Base-by-base conservation (phyloP, 2,797 vertebrate genomes). In the Sorex maritimensis region DNA sequence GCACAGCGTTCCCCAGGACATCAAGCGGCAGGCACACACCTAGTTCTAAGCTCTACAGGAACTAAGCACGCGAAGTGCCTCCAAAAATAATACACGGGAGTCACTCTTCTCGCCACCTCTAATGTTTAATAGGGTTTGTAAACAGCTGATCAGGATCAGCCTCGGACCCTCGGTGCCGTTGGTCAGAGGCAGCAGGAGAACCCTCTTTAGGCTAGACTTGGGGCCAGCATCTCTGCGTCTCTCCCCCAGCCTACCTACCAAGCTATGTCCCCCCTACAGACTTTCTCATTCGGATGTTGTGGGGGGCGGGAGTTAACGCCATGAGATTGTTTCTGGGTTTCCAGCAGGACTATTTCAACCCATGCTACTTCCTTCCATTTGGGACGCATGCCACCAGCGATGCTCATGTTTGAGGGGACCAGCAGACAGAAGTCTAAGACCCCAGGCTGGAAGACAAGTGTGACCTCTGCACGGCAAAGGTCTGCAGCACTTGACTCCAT, bases 341-440 rank as follows among this genome's bases (percentile, higher is more conserved):
- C 94, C 65, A 84, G 95, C 79, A 11, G 94, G 93, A 81, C 96
- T 91, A 86, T 89, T 97, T 97, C 95, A 95, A 92, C 93, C 90
- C 95, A 84, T 92, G 58, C 58, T 61, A 19, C 96, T 95, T 95
- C 88, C 92, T 88, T 92, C 88, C 89, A 94, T 95, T 92, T 95
- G 81, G 68, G 86, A 93, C n/a, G 73, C 74, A 86, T 68, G 83
- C 93, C 69, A 67, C 72, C 52, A 75, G 90, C 81, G 38, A 81
- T 2, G 81, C 82, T 91, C 91, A 72, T 44, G 38, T 88, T 80
- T 63, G 95, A 91, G 93, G 81, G 81, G 63, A 87, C 75, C 41
- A 68, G 86, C 92, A 94, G 94, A 93, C 89, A 95, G 85, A 93
- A 93, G 88, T 86, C 87, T 41, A 82, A 92, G 80, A 81, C 93